Evolutionary conservation across 2,113 vertebrate genomes (phyloP).

Genomic region (Smithornis capensis): DNA sequence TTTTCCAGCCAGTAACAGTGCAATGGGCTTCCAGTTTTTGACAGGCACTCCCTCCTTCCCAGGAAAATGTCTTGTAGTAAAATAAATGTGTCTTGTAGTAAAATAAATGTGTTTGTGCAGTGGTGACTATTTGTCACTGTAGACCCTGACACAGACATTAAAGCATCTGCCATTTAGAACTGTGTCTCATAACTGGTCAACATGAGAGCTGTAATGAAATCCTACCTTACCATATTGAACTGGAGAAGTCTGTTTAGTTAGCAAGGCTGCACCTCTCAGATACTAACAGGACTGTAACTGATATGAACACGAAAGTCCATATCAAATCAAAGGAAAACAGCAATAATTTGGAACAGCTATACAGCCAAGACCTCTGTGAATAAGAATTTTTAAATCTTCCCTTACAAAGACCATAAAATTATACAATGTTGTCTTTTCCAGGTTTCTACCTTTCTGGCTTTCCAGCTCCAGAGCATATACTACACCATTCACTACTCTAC

Average conservation of each 20-base stretch:
- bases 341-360: constrained; percentile 51
- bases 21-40: background rate
- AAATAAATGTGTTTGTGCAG: constrained; percentile 81
- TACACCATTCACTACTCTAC: no score
- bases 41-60: constrained; percentile 6
- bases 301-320: constrained; percentile 66
- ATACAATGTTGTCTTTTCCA: background rate
- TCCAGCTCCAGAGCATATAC: background rate
- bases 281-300: constrained; percentile 51
- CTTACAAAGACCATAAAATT: background rate
- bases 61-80: constrained; percentile 47
- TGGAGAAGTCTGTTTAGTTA: constrained; percentile 74
- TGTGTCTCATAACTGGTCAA: constrained; percentile 73
- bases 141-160: constrained; percentile 70
- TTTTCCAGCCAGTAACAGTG: background rate
- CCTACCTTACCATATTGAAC: constrained; percentile 59
- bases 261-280: constrained; percentile 63
- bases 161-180: constrained; percentile 70
- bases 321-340: constrained; percentile 60
- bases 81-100: constrained; percentile 73
- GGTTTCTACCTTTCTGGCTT: background rate
- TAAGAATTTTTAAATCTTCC: background rate
- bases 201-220: constrained; percentile 72
- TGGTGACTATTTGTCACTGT: constrained; percentile 77
- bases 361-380: background rate